Evolutionary conservation across 2,113 vertebrate species (phyloP).

Genomic region (Bungarus multicinctus): DNA sequence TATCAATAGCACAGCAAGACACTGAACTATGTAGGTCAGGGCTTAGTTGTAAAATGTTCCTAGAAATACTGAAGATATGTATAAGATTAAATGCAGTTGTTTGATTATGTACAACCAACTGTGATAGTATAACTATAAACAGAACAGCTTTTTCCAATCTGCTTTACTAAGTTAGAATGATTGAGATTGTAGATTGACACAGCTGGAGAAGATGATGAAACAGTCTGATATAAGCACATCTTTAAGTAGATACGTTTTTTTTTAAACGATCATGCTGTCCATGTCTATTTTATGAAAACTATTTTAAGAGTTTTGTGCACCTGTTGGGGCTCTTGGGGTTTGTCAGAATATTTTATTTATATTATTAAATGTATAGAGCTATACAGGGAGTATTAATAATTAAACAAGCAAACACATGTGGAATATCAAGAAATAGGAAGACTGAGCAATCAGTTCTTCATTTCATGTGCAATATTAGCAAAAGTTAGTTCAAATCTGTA

Average conservation of each 20-base stretch:
- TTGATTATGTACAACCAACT: background rate
- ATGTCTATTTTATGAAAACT: background rate
- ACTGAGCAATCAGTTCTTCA: background rate
- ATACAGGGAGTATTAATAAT: background rate
- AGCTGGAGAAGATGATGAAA: background rate
- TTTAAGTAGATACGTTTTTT: background rate
- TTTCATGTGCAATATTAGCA: background rate
- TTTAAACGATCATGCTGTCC: background rate
- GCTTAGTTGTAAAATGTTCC: slow-evolving; percentile 27
- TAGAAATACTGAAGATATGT: slow-evolving; percentile 1
- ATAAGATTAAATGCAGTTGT: background rate
- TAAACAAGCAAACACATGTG: background rate
- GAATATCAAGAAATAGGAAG: background rate
- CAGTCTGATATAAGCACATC: background rate
- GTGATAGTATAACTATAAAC: background rate
- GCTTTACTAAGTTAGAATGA: background rate
- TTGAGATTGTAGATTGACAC: background rate
- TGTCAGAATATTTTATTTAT: background rate
- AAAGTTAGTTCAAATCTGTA: background rate
- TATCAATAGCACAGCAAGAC: slow-evolving; percentile 36
- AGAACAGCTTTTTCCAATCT: background rate
- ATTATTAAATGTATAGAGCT: background rate
- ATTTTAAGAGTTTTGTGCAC: background rate
- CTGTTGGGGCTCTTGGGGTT: background rate
- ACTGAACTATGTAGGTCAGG: slow-evolving; percentile 35